Evolutionary conservation across 2,113 vertebrate species (phyloP).

Genomic region (Triplophysa rosa): DNA sequence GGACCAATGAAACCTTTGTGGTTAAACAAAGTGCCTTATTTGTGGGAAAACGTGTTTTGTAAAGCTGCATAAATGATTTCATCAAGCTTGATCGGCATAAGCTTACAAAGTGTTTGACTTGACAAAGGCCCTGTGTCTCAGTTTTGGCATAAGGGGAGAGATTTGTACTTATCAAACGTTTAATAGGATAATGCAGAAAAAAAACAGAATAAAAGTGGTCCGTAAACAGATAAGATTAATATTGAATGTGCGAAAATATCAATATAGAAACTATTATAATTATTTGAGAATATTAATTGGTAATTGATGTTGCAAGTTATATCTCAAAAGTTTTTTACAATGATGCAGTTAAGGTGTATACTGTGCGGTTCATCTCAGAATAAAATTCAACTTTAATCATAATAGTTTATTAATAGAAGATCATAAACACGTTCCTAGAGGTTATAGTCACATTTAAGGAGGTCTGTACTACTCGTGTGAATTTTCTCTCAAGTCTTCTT

Average conservation of each 20-base stretch:
- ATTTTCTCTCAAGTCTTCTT: background rate
- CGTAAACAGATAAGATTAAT: background rate
- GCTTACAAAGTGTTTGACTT: conserved; percentile 12
- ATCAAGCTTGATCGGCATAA: conserved; percentile 1
- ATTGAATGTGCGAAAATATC: background rate
- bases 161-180: conserved; percentile 39
- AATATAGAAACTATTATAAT: background rate
- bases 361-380: no score
- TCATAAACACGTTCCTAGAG: no score
- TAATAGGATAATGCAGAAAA: conserved; percentile 15
- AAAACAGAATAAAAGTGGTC: background rate
- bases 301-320: no score
- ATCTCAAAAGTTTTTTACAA: no score
- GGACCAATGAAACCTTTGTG: no score
- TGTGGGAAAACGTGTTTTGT: background rate
- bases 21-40: background rate
- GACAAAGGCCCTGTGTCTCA: conserved; percentile 31
- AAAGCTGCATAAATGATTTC: conserved; percentile 9
- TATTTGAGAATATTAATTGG: no score
- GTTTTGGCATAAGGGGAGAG: conserved; percentile 7
- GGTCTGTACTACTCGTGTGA: background rate
- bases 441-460: background rate
- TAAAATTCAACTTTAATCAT: background rate
- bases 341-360: no score
- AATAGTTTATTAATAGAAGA: background rate